phyloP scores from a whole-genome alignment of 2,113 vertebrate genomes.

The Chlorodrepanis virens region DNA sequence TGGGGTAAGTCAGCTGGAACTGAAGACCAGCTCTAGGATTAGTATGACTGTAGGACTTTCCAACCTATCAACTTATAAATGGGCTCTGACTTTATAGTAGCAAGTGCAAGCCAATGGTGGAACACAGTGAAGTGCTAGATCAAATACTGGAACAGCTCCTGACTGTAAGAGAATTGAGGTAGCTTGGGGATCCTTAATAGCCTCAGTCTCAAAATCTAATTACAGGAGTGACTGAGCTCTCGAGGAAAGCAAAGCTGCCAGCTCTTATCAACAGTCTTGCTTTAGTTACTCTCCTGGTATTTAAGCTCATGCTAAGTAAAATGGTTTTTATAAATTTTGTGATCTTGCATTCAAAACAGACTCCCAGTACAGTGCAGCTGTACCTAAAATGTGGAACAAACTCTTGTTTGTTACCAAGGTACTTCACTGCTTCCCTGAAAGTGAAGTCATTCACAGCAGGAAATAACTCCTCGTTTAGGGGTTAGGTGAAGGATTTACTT shows the following conservation, averaged over 20 bases:
- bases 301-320: neutral
- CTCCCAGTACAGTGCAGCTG: neutral
- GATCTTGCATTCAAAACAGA: neutral
- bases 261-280: neutral
- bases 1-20: neutral
- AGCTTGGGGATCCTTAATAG: neutral
- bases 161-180: neutral
- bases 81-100: neutral
- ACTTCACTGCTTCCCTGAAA: neutral
- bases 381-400: neutral
- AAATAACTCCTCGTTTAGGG: neutral
- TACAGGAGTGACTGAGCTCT: neutral
- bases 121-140: neutral
- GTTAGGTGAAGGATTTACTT: neutral
- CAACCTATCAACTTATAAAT: neutral
- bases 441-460: neutral
- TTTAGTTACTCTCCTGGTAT: neutral
- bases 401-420: neutral
- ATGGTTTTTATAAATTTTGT: neutral
- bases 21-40: neutral
- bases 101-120: neutral
- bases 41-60: neutral
- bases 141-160: neutral
- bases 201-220: slow-evolving; percentile 1
- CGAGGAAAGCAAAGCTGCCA: neutral